Evolutionary conservation across 2,888 invertebrate genomes (phyloP).

Genomic region (Himalopsyche kuldschensis): DNA sequence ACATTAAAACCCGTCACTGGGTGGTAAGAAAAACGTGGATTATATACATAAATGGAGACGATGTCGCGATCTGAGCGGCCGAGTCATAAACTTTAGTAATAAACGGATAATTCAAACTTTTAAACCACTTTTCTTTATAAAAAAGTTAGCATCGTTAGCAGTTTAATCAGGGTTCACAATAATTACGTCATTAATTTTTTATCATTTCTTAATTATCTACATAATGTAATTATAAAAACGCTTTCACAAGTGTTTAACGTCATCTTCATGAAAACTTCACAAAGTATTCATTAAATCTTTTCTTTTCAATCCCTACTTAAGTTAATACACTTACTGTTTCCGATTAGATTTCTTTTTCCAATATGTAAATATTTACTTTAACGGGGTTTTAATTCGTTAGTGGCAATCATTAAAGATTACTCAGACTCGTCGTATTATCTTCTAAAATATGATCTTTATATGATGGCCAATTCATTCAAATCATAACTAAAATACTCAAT

Average conservation of each 20-base stretch:
- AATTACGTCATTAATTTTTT: neutral
- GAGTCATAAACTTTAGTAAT: neutral
- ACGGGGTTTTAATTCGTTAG: too few relatives aligned
- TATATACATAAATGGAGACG: neutral
- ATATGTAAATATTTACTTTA: too few relatives aligned
- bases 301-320: too few relatives aligned
- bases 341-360: too few relatives aligned
- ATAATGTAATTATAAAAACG: neutral
- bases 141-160: neutral
- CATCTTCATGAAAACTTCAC: neutral
- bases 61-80: neutral
- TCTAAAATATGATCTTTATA: too few relatives aligned
- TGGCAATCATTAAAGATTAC: too few relatives aligned
- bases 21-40: neutral
- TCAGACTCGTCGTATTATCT: too few relatives aligned
- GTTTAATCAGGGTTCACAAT: neutral
- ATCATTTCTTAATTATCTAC: neutral
- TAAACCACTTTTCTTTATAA: neutral
- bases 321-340: too few relatives aligned
- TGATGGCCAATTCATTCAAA: too few relatives aligned
- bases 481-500: too few relatives aligned
- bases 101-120: constrained; percentile 5
- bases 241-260: neutral
- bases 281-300: too few relatives aligned
- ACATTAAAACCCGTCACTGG: neutral